Evolutionary conservation across 2,888 invertebrate genomes (phyloP), one percentile per base, ranked within the genome.

Genomic region (Platycheirus albimanus): DNA sequence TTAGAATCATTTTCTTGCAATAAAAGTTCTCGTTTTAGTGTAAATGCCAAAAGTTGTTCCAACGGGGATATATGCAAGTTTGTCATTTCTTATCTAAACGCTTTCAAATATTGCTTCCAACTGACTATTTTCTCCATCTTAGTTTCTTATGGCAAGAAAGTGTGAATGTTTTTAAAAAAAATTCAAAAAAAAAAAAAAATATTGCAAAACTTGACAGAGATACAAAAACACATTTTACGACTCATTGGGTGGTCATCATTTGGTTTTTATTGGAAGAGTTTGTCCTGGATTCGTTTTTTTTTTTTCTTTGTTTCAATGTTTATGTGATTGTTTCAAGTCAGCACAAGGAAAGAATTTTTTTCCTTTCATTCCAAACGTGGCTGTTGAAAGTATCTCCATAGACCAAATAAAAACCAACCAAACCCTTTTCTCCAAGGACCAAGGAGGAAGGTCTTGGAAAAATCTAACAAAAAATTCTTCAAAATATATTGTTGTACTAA

Each of bases 181-280:
- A n/a, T n/a, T n/a, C n/a, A n/a, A n/a, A n/a, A n/a, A n/a, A n/a
- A n/a, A n/a, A n/a, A n/a, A n/a, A n/a, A n/a, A n/a, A n/a, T n/a
- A n/a, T n/a, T n/a, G n/a, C n/a, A n/a, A 24, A 81, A 67, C 66
- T 81, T 67, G 61, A 54, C 61, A 17, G 51, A 17, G 20, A 36
- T 69, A 78, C 78, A 83, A 83, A 74, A 83, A 63, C 69, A 78
- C 83, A 74, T 83, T 78, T 83, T 83, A 83, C 83, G 83, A 74
- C 72, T 78, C 83, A 83, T 78, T 69, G 83, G 83, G 69, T 72
- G 83, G 78, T 74, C 83, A 83, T 83, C 83, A 83, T 77, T 72
- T 78, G 72, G 56, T 63, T 78, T 83, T 83, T 78, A 74, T 64
- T 52, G 78, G 43, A 64, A 52, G 78, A 83, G 64, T 78, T 83